A percentile compares a stretch with the other conserved stretches of the same genome.
phyloP scores from a whole-genome alignment of 2,797 vertebrate genomes.

The Eutrigla gurnardus region DNA sequence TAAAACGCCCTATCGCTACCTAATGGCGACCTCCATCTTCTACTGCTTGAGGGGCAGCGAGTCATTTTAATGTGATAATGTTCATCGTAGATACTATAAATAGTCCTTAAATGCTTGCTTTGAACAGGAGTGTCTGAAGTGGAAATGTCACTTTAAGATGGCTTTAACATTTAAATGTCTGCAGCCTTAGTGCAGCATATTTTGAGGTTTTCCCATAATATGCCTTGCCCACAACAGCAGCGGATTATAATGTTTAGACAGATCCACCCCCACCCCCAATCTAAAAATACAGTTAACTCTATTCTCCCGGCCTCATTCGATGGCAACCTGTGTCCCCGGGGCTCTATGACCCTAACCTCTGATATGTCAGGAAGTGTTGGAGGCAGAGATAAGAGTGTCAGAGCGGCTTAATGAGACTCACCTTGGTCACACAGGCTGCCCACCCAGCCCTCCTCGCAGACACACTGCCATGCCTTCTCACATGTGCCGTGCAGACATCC shows the following conservation, averaged over 20 bases:
- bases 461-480: constrained; percentile 91
- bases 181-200: not conserved
- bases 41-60: constrained; percentile 15
- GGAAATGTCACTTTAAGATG: constrained; percentile 37
- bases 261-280: not conserved
- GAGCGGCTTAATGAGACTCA: constrained; percentile 73
- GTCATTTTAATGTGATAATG: constrained; percentile 18
- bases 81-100: constrained; percentile 3
- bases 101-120: constrained; percentile 4
- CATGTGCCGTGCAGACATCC: constrained; percentile 92
- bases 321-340: constrained; percentile 2
- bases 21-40: not conserved
- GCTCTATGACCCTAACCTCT: constrained; percentile 42
- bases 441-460: constrained; percentile 92
- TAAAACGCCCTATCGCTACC: not conserved
- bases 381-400: constrained; percentile 5
- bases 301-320: not conserved
- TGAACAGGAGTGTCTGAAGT: constrained; percentile 21
- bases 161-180: constrained; percentile 8
- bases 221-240: not conserved
- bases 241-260: not conserved
- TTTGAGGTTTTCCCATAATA: not conserved
- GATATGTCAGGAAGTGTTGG: not conserved
- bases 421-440: constrained; percentile 93
- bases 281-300: constrained; percentile 11